Percentiles rank a stretch among this genome's conserved stretches.
These are phyloP conservation scores for Atta colombica DNA, from an alignment of 1,140 invertebrate species.

Conservation along the genomic window DNA sequence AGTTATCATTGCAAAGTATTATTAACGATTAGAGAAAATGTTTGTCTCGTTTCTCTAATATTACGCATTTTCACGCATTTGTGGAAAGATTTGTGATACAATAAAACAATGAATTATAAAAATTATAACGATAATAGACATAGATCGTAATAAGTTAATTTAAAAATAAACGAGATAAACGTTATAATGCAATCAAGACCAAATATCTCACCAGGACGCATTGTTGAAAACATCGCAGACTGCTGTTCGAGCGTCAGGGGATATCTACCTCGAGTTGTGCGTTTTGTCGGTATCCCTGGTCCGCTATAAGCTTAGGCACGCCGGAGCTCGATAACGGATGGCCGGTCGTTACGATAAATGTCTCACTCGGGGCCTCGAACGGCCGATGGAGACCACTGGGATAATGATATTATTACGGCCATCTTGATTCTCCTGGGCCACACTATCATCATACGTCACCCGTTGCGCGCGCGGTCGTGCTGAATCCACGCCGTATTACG, in stretches of 20 bases:
- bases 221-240: background rate
- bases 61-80: background rate
- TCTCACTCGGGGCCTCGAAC: slow-evolving; percentile 76
- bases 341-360: slow-evolving; percentile 79
- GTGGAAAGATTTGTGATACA: background rate
- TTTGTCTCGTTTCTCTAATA: background rate
- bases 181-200: background rate
- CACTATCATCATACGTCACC: slow-evolving; percentile 84
- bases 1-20: slow-evolving; percentile 25
- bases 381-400: slow-evolving; percentile 76
- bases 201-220: background rate
- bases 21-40: slow-evolving; percentile 42
- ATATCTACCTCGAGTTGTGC: slow-evolving; percentile 64
- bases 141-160: background rate
- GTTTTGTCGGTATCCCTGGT: slow-evolving; percentile 61
- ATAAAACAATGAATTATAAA: background rate
- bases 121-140: background rate
- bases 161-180: slow-evolving; percentile 8
- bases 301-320: slow-evolving; percentile 67
- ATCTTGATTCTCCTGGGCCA: slow-evolving; percentile 81
- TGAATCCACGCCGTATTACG: slow-evolving; percentile 78
- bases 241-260: slow-evolving; percentile 29
- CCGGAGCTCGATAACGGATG: slow-evolving; percentile 76
- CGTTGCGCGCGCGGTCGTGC: slow-evolving; percentile 74
- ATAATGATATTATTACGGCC: slow-evolving; percentile 84